A percentile compares a stretch with the other conserved stretches of the same genome.
phyloP scores from a whole-genome alignment of 2,113 vertebrate species.

The Bombycilla garrulus region DNA sequence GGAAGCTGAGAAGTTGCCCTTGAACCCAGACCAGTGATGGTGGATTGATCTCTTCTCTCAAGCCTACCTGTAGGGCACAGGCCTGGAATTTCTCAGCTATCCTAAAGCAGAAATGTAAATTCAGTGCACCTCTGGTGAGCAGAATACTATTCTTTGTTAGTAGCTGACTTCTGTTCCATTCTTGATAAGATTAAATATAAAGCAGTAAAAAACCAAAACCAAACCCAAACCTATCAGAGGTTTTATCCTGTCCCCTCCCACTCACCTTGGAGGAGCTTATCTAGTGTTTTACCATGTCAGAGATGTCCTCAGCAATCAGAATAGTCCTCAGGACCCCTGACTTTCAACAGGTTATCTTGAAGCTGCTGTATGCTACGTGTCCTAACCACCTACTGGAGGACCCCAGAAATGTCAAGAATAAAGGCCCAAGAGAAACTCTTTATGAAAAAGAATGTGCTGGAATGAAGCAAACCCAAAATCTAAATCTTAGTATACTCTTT shows the following conservation, averaged over 20 bases:
- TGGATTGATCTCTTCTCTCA: neutral
- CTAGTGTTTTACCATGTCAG: neutral
- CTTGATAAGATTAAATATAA: neutral
- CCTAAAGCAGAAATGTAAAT: neutral
- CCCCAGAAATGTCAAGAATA: neutral
- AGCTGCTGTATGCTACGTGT: neutral
- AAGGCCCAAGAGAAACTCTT: neutral
- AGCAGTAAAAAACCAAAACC: neutral
- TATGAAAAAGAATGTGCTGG: neutral
- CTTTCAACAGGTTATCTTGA: neutral
- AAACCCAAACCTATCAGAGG: neutral
- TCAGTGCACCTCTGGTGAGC: neutral
- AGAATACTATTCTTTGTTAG: neutral
- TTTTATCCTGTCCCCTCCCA: neutral
- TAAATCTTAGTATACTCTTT: neutral
- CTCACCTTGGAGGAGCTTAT: neutral
- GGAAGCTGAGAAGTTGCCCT: neutral
- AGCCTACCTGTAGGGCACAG: neutral
- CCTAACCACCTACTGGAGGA: neutral
- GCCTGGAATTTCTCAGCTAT: neutral
- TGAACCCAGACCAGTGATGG: neutral
- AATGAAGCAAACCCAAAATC: neutral
- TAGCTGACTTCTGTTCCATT: neutral
- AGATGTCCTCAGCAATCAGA: neutral
- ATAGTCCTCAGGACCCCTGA: neutral